phyloP scores from a whole-genome alignment of 2,888 invertebrate genomes.

The Metopia argyrocephala region DNA sequence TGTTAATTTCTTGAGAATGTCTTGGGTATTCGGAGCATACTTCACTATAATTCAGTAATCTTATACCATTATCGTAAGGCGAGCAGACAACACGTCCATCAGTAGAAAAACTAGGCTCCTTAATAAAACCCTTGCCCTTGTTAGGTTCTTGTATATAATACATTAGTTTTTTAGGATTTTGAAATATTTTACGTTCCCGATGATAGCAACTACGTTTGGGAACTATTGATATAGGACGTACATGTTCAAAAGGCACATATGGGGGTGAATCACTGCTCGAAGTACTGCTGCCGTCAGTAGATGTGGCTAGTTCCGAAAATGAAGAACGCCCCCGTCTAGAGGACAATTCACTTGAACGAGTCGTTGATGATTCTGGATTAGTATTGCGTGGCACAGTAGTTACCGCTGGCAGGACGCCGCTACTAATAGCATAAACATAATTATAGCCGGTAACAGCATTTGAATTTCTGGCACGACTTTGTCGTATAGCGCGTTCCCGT shows the following conservation, averaged over 20 bases:
- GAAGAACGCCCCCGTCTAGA: slow-evolving; percentile 40
- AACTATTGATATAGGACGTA: slow-evolving; percentile 65
- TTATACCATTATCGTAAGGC: slow-evolving; percentile 91
- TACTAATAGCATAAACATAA: slow-evolving; percentile 78
- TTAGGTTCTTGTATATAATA: slow-evolving; percentile 92
- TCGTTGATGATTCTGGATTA: slow-evolving; percentile 27
- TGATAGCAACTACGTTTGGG: slow-evolving; percentile 47
- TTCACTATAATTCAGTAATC: slow-evolving; percentile 89
- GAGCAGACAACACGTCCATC: slow-evolving; percentile 95
- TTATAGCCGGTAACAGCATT: slow-evolving; percentile 75
- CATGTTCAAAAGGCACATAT: slow-evolving; percentile 60
- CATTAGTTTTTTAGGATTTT: slow-evolving; percentile 87
- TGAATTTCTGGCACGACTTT: slow-evolving; percentile 72
- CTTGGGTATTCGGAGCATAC: slow-evolving; percentile 87
- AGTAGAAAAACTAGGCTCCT: slow-evolving; percentile 93
- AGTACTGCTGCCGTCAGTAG: slow-evolving; percentile 64
- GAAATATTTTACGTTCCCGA: slow-evolving; percentile 70
- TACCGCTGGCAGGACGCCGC: slow-evolving; percentile 74
- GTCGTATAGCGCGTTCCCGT: slow-evolving; percentile 75
- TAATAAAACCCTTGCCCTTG: slow-evolving; percentile 93
- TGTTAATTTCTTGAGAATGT: slow-evolving; percentile 74
- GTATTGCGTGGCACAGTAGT: slow-evolving; percentile 43
- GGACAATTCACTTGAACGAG: slow-evolving; percentile 27
- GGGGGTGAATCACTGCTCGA: slow-evolving; percentile 62
- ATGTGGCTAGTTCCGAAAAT: slow-evolving; percentile 41